Evolutionary conservation across 2,113 vertebrate genomes (phyloP).

Genomic region (Oncorhynchus keta): DNA sequence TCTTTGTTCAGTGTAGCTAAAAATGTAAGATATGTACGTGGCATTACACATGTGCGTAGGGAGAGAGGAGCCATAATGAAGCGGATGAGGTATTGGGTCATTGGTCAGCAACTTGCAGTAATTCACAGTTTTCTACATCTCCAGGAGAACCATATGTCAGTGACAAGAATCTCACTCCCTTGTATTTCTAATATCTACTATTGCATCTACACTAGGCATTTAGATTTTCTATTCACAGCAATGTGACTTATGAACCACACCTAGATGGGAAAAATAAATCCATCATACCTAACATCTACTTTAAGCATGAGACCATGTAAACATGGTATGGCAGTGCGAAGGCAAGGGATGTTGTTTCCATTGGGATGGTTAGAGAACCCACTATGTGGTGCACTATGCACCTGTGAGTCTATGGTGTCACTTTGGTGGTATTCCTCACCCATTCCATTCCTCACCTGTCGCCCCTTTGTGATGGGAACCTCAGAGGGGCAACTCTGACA

Average conservation of each 20-base stretch:
- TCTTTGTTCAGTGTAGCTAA: no score
- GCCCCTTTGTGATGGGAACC: not conserved
- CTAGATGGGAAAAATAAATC: not conserved
- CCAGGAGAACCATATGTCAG: not conserved
- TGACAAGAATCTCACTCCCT: not conserved
- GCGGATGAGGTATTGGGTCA: conserved; percentile 2
- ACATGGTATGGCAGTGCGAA: not conserved
- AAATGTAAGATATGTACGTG: not conserved
- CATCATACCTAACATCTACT: not conserved
- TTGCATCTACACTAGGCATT: not conserved
- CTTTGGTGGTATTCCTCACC: not conserved
- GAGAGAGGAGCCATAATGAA: conserved; percentile 1
- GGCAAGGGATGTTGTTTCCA: not conserved
- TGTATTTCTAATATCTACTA: not conserved
- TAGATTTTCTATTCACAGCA: not conserved
- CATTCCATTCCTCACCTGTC: not conserved
- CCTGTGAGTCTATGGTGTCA: not conserved
- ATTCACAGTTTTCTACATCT: conserved; percentile 5
- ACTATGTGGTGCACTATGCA: not conserved
- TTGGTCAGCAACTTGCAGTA: conserved; percentile 6
- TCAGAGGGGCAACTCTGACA: not conserved
- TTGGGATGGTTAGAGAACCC: not conserved
- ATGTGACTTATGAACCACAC: not conserved
- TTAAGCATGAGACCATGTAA: not conserved
- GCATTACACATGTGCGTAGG: not conserved